Evolutionary conservation across 1,140 invertebrate species (phyloP), one percentile per base, ranked within the genome.

Genomic region (Chionoecetes opilio): DNA sequence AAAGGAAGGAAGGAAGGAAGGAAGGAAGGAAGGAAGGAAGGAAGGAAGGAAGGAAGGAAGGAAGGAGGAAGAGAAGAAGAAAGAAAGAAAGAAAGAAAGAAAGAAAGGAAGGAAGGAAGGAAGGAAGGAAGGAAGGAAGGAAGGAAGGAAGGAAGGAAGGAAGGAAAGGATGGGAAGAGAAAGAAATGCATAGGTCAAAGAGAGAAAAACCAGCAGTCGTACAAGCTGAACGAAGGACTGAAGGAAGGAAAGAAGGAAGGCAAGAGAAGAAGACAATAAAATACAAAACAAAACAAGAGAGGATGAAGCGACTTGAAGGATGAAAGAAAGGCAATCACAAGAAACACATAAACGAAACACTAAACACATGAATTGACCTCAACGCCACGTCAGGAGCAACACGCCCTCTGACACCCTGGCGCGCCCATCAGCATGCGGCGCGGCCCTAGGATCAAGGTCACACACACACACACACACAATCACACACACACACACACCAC

Each of bases 401-500:
- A 75, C 63, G 63, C 63, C 63, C 63, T 75, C 63, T 75, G 63
- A n/a, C n/a, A 75, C 63, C 63, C n/a, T 21, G 21, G 63, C 21
- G 63, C n/a, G 21, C 21, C n/a, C 63, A 75, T 75, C 63, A 75
- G 21, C 63, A 75, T 75, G 63, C 63, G 21, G 21, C 63, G 63
- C 21, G 63, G 26, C 63, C 63, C 63, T 75, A 21, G n/a, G 63
- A 75, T 75, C 63, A 75, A 75, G 63, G 63, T 26, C 63, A 75
- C 63, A 75, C 63, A 75, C 63, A 75, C 63, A 75, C 63, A 75
- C 63, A 75, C 63, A 75, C 63, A 75, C 63, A 75, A 17, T n/a
- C 63, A 75, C 63, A 75, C 63, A 75, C 63, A 75, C 63, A 75
- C 63, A 75, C 63, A 75, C 63, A 75, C 63, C 63, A 75, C 63